These are phyloP conservation scores for Xiphophorus hellerii DNA, from an alignment of 2,113 vertebrate genomes.

Conservation along the genomic window DNA sequence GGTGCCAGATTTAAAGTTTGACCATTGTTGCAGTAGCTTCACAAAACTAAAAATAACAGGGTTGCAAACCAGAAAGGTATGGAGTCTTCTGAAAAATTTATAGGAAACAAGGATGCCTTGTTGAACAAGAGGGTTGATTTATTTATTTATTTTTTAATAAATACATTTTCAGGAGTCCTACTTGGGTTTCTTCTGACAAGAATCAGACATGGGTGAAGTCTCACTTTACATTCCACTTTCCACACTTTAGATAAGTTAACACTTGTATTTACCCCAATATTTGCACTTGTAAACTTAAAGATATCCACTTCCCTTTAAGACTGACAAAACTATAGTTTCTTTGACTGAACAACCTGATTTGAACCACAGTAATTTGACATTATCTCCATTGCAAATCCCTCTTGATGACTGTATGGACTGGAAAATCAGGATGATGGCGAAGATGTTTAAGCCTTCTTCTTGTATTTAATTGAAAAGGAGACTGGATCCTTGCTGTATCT, in stretches of 20 bases:
- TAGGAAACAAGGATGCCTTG: neutral
- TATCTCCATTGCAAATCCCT: neutral
- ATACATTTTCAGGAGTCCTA: neutral
- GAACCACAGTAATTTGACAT: constrained; percentile 14
- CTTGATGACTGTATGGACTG: neutral
- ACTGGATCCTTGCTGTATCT: neutral
- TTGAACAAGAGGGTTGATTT: neutral
- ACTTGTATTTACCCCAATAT: neutral
- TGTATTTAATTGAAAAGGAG: neutral
- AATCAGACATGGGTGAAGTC: neutral
- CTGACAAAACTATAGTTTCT: constrained; percentile 19
- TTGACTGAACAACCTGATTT: constrained; percentile 11
- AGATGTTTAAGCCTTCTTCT: neutral
- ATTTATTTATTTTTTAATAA: neutral
- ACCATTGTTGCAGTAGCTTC: neutral
- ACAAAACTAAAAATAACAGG: neutral
- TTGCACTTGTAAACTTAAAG: neutral
- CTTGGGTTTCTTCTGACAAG: neutral
- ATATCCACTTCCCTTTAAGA: neutral
- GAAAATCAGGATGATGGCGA: neutral
- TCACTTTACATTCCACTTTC: neutral
- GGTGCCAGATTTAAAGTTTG: neutral
- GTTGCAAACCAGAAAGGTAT: too few species aligned
- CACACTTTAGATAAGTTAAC: neutral
- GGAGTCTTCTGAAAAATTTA: too few species aligned